Evolutionary conservation across 1,140 invertebrate species (phyloP), one percentile per base, ranked within the genome.

Genomic region (Lamellibrachia luymesi): DNA sequence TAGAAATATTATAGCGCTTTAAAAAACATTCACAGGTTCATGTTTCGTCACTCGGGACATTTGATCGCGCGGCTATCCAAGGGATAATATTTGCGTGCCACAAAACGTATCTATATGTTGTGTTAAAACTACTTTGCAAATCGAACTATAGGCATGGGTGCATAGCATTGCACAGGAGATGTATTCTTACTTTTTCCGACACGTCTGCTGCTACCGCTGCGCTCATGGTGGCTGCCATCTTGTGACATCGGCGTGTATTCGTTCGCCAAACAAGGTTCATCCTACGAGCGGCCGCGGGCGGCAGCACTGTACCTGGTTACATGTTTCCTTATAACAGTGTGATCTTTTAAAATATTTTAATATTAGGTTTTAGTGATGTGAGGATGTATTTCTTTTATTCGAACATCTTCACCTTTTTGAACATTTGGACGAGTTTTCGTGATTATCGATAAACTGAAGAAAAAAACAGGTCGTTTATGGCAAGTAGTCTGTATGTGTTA

Each of bases 171-270:
- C 7, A 22, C 64, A 22, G 13, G 64, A 80, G 2, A 22, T 80
- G 64, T 80, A 80, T 80, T 80, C 64, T 80, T 80, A 80, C 64
- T 80, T 80, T 80, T 80, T 80, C 64, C 25, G 64, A 80, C 64
- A 80, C 64, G 13, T 80, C 25, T 22, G 64, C 64, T 80, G 64
- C 64, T 80, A 80, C 64, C 64, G 64, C 7, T 80, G 64, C 17
- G 64, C 64, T 80, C 64, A 80, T 80, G 64, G 64, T 80, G 64
- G 64, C 64, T 80, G 64, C 64, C 64, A 80, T 80, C 13, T 80
- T 80, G 64, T 80, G 64, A 80, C 64, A 80, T 8, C 13, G 13
- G 64, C 64, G 64, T 80, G 64, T 10, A 80, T 8, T 22, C 5
- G 64, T 80, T 80, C 64, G 13, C 64, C 64, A 80, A 80, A 80